A percentile compares a stretch with the other conserved stretches of the same genome.
Evolutionary conservation across 2,888 invertebrate species (phyloP).

Genomic region (Hipparchia sbordonii): DNA sequence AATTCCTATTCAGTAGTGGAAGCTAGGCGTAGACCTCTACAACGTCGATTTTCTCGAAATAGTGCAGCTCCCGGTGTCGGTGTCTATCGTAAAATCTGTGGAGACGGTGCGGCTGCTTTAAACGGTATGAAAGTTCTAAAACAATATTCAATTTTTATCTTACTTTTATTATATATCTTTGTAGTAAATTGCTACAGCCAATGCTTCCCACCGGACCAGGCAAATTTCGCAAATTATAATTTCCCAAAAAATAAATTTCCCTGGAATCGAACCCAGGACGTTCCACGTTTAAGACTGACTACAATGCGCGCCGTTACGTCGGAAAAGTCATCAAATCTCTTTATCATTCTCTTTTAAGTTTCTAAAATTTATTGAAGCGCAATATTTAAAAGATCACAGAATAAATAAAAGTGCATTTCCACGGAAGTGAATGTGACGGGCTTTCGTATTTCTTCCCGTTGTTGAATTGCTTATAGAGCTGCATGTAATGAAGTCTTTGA

Average conservation of each 20-base stretch:
- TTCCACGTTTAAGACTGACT: too few species aligned
- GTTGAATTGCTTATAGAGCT: constrained; percentile 28
- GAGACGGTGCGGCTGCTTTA: constrained; percentile 50
- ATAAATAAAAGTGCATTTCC: constrained; percentile 26
- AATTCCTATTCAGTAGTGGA: constrained; percentile 72
- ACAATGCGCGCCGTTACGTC: too few species aligned
- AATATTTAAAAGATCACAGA: not conserved
- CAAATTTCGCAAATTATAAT: too few species aligned
- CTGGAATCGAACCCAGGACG: too few species aligned
- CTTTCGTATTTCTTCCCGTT: constrained; percentile 38
- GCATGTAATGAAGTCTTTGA: constrained; percentile 51
- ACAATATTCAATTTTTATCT: too few species aligned
- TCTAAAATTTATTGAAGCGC: not conserved
- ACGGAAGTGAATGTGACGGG: constrained; percentile 35
- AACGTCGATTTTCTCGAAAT: constrained; percentile 57
- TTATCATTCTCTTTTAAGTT: not conserved
- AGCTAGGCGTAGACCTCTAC: constrained; percentile 58
- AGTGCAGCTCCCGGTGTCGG: constrained; percentile 70
- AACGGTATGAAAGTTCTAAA: constrained; percentile 50
- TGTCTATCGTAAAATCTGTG: constrained; percentile 69
- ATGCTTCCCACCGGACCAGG: too few species aligned
- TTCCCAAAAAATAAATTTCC: too few species aligned
- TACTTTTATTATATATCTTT: too few species aligned
- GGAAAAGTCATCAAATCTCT: not conserved
- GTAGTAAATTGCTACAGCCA: too few species aligned